These are phyloP conservation scores for Paracanthobrama guichenoti DNA, from an alignment of 2,113 vertebrate genomes.

Conservation along the genomic window DNA sequence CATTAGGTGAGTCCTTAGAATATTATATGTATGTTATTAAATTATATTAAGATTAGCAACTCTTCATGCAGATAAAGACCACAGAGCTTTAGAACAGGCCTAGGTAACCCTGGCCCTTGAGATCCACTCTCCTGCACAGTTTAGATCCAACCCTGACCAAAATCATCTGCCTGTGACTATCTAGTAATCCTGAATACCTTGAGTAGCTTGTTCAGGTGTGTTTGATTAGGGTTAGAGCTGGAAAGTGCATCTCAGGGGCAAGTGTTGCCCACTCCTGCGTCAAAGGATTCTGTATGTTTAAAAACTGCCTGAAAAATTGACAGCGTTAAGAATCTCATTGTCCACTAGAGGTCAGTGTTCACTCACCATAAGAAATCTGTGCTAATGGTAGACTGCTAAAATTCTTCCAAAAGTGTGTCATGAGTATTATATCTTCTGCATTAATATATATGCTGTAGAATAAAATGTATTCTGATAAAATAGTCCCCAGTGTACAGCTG, in stretches of 20 bases:
- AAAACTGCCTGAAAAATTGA: not conserved
- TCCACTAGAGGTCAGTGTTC: constrained; percentile 51
- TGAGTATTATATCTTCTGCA: not conserved
- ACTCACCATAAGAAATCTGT: not conserved
- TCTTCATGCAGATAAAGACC: not conserved
- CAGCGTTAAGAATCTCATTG: not conserved
- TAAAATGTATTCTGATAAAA: not conserved
- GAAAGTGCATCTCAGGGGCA: too few relatives aligned
- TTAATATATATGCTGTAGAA: not conserved
- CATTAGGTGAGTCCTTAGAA: not conserved
- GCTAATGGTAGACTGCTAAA: not conserved
- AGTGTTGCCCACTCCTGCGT: not conserved
- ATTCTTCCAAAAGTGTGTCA: not conserved
- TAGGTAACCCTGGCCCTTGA: too few relatives aligned
- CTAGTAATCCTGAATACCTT: too few relatives aligned
- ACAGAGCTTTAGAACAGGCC: not conserved
- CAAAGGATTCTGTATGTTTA: not conserved
- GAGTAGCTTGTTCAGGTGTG: too few relatives aligned
- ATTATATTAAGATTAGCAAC: not conserved
- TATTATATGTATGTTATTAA: not conserved
- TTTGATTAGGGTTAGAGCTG: too few relatives aligned
- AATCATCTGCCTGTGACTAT: too few relatives aligned
- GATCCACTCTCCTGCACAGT: too few relatives aligned
- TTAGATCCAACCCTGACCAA: too few relatives aligned
- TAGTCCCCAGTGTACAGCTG: not conserved